Conservation (phyloP, 2,797 vertebrate species). For the Novumbra hubbsi region DNA sequence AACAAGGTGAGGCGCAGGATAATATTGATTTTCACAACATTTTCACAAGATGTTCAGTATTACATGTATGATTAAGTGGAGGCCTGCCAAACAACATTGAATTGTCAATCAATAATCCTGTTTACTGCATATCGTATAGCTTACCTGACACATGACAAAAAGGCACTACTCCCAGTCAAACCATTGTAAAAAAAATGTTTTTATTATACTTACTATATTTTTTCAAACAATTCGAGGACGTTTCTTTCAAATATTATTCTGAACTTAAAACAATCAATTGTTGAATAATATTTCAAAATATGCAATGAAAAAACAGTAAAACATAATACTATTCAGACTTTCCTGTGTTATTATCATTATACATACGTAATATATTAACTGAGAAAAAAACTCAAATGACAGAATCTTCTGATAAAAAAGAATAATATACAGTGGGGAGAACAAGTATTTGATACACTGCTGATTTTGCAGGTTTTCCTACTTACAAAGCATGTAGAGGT, state of each 20-base stretch:
- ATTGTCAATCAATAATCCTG: conserved; percentile 9
- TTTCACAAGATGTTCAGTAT: conserved; percentile 30
- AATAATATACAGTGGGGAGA: no score
- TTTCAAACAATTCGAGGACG: neutral
- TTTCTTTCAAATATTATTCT: neutral
- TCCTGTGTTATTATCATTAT: conserved; percentile 46
- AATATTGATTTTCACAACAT: conserved; percentile 33
- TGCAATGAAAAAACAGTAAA: neutral
- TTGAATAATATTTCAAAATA: neutral
- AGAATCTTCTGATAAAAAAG: no score
- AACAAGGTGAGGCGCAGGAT: conserved; percentile 31
- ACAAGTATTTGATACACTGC: no score
- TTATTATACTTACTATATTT: neutral
- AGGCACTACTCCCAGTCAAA: neutral
- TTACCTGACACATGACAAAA: neutral
- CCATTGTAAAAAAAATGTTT: neutral
- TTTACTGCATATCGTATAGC: neutral
- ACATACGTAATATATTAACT: conserved; percentile 25
- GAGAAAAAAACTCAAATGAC: no score
- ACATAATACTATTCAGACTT: conserved; percentile 3
- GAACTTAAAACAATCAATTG: neutral
- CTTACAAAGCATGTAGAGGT: no score
- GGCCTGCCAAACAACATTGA: conserved; percentile 15
- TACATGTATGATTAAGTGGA: conserved; percentile 14
- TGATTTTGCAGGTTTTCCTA: no score